A percentile compares a stretch with the other conserved stretches of the same genome.
phyloP scores from a whole-genome alignment of 2,113 vertebrate genomes.

The Sphyrna mokarran region DNA sequence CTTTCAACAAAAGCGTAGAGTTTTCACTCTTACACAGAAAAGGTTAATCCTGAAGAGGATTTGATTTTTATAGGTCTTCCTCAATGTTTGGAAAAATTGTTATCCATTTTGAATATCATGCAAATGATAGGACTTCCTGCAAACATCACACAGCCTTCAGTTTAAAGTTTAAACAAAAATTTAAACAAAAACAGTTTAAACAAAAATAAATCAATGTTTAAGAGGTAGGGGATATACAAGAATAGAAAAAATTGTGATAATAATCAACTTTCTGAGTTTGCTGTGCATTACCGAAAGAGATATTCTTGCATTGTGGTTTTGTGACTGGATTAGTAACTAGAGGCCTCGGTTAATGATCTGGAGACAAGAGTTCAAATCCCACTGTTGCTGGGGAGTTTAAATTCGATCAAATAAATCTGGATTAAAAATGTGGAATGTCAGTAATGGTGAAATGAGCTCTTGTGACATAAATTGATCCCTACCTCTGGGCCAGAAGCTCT shows the following conservation, averaged over 20 bases:
- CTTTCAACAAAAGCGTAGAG: background rate
- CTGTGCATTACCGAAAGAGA: background rate
- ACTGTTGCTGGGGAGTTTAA: background rate
- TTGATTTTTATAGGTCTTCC: background rate
- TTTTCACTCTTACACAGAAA: background rate
- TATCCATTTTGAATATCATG: background rate
- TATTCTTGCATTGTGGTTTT: background rate
- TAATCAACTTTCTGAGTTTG: background rate
- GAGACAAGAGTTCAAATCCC: background rate
- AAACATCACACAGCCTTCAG: background rate
- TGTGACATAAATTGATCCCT: no score
- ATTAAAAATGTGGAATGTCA: no score
- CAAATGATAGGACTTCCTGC: background rate
- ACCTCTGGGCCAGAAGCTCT: no score
- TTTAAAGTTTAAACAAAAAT: background rate
- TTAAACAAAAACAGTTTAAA: no score
- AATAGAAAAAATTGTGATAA: background rate
- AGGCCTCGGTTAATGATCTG: no score
- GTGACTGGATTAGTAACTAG: background rate
- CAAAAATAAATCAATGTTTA: background rate
- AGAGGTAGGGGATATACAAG: background rate
- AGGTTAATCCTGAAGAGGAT: background rate
- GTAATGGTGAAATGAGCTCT: no score
- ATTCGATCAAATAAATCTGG: no score
- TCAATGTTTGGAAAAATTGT: background rate